A percentile compares a stretch with the other conserved stretches of the same genome.
These are phyloP conservation scores for Pseudomugil gertrudae DNA, from an alignment of 2,797 vertebrate species.

Conservation along the genomic window DNA sequence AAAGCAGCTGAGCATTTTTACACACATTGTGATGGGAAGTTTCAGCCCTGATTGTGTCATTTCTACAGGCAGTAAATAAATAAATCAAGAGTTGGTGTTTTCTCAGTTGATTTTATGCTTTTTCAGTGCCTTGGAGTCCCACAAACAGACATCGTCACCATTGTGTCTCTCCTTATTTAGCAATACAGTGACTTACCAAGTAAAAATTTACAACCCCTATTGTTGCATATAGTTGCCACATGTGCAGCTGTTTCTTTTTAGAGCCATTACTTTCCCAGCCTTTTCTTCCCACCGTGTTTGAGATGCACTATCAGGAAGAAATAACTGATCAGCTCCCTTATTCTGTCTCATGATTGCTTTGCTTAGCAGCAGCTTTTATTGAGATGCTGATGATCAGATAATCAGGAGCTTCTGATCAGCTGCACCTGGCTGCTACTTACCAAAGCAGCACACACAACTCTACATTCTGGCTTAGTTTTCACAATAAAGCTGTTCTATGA, in stretches of 20 bases:
- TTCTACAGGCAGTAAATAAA: background rate
- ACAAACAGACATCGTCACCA: background rate
- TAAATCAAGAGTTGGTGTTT: too few relatives aligned
- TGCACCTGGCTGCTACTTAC: background rate
- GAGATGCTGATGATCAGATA: background rate
- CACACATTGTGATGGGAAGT: too few relatives aligned
- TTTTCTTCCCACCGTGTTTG: background rate
- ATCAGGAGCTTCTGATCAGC: background rate
- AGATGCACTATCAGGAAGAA: background rate
- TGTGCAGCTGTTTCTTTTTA: conserved; percentile 1
- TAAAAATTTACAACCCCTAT: background rate
- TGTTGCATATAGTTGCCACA: background rate
- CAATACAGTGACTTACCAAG: background rate
- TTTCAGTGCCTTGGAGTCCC: background rate
- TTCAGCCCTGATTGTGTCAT: background rate
- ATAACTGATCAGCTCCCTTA: background rate
- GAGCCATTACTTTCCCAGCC: background rate
- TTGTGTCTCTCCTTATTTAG: conserved; percentile 1
- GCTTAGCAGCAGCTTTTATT: background rate
- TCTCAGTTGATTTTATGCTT: too few relatives aligned
- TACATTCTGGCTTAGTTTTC: background rate
- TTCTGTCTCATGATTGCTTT: background rate
- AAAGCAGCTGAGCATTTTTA: too few relatives aligned
- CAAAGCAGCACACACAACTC: background rate
- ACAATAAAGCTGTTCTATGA: background rate